A percentile compares a stretch with the other conserved stretches of the same genome.
Conservation (phyloP, 2,797 vertebrate species). For the Chelon auratus region DNA sequence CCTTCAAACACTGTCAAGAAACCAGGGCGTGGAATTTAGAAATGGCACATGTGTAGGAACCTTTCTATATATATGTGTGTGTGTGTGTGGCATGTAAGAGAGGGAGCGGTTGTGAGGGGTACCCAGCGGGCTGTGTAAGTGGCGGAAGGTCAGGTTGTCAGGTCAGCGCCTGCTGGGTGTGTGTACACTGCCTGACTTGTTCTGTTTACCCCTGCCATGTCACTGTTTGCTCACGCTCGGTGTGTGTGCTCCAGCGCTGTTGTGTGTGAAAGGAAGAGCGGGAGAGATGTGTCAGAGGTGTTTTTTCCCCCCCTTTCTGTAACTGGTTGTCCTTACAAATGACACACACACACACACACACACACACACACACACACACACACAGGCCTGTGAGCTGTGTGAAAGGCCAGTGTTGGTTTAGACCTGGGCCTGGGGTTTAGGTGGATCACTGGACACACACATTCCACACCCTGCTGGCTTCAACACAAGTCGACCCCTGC, state of each 20-base stretch:
- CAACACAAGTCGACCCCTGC: constrained; percentile 33
- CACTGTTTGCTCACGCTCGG: constrained; percentile 61
- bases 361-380: constrained; percentile 20
- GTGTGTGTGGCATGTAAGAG: constrained; percentile 8
- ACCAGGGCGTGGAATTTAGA: constrained; percentile 14
- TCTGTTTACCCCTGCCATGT: constrained; percentile 67
- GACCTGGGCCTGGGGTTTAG: constrained; percentile 71
- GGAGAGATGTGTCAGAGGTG: constrained; percentile 28
- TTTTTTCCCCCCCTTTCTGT: constrained; percentile 43
- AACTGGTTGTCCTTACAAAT: constrained; percentile 57
- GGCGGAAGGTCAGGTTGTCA: constrained; percentile 54
- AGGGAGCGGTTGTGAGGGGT: neutral
- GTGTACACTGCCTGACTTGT: constrained; percentile 56
- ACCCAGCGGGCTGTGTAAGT: constrained; percentile 13
- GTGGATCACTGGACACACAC: constrained; percentile 75
- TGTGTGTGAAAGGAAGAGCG: constrained; percentile 37
- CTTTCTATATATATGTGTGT: constrained; percentile 1
- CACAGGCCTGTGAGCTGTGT: constrained; percentile 59
- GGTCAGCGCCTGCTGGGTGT: constrained; percentile 64
- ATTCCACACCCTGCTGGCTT: constrained; percentile 68
- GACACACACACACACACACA: constrained; percentile 34
- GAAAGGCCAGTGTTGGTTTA: constrained; percentile 80
- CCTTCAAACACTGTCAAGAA: constrained; percentile 13
- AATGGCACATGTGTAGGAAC: constrained; percentile 1
- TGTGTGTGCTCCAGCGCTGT: constrained; percentile 31